phyloP scores from a whole-genome alignment of 2,113 vertebrate species.

The Rhipidura dahli region DNA sequence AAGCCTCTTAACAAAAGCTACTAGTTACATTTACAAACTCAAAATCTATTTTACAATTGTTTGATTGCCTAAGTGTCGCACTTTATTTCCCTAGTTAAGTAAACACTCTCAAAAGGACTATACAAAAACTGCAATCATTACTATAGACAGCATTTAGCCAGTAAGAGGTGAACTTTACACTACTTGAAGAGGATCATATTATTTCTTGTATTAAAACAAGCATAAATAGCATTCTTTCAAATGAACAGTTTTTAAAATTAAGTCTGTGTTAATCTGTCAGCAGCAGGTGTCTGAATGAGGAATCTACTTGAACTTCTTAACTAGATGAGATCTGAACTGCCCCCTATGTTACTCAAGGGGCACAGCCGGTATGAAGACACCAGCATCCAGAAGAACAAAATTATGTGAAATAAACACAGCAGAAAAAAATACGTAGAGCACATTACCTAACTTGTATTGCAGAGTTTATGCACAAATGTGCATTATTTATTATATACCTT shows the following conservation, averaged over 20 bases:
- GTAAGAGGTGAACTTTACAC: not conserved
- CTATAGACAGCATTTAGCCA: not conserved
- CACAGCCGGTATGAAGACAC: not conserved
- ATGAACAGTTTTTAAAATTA: not conserved
- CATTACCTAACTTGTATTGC: not conserved
- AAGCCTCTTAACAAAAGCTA: not conserved
- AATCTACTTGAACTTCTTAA: not conserved
- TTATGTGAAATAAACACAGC: not conserved
- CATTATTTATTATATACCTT: not conserved
- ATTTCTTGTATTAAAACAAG: not conserved
- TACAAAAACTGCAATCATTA: not conserved
- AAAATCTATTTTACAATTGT: not conserved
- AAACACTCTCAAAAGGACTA: not conserved
- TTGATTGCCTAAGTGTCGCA: not conserved
- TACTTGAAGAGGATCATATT: not conserved
- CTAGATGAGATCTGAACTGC: not conserved
- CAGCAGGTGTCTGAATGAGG: not conserved
- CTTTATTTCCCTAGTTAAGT: not conserved
- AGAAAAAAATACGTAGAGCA: not conserved
- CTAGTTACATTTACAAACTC: not conserved
- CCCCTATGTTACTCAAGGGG: not conserved
- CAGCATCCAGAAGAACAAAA: not conserved
- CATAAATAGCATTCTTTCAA: not conserved
- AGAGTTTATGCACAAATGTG: not conserved
- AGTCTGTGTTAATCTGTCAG: not conserved